These are phyloP conservation scores for Epinotia bilunana DNA, from an alignment of 2,888 invertebrate genomes.

Conservation along the genomic window DNA sequence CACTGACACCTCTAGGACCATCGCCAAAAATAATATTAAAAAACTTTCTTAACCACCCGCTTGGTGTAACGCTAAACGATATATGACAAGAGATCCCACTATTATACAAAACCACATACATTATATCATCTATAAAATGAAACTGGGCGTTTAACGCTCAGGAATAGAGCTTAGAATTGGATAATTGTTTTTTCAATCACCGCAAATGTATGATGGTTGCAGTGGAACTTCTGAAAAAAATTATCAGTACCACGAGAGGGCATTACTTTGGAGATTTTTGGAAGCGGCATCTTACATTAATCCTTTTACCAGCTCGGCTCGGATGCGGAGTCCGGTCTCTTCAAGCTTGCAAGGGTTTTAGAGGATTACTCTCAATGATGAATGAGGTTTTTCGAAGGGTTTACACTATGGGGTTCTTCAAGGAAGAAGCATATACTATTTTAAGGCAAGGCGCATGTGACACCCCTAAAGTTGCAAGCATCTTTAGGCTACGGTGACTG, in stretches of 20 bases:
- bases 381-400: no score
- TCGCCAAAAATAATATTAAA: conserved; percentile 15
- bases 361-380: no score
- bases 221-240: conserved; percentile 27
- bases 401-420: no score
- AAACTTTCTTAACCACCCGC: conserved; percentile 16
- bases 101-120: background rate
- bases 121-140: background rate
- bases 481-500: no score
- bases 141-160: background rate
- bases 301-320: background rate
- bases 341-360: no score
- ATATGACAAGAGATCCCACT: conserved; percentile 30
- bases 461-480: no score
- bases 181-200: conserved; percentile 1
- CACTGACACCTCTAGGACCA: conserved; percentile 21
- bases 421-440: no score
- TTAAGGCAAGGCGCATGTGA: no score
- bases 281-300: background rate
- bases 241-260: background rate
- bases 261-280: background rate
- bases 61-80: conserved; percentile 29
- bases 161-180: conserved; percentile 14
- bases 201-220: conserved; percentile 1
- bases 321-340: no score